Evolutionary conservation across 2,113 vertebrate genomes (phyloP), one percentile per base, ranked within the genome.

Genomic region (Pica pica): DNA sequence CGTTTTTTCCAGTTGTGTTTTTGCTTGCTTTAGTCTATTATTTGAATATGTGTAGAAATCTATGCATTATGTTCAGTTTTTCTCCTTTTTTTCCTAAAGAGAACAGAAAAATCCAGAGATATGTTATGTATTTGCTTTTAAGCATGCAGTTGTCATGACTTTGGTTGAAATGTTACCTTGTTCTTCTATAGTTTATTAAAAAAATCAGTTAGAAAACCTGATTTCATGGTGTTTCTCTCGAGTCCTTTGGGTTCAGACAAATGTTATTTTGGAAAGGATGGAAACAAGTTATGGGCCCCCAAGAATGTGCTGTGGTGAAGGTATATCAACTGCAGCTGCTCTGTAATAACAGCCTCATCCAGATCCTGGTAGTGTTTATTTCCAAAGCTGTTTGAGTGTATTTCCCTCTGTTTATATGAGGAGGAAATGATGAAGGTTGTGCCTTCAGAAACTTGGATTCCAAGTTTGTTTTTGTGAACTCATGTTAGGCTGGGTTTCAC

Each of bases 131-230:
- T 85, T 75, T 93, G 67, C 93, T 91, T 89, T 91, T 83, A 87
- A 95, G 94, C 96, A 96, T 95, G 93, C 93, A 87, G 70, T 77
- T 96, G 81, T 95, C 81, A 91, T 94, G 87, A 87, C 70, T 89
- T 94, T 7, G 67, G 81, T 91, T 95, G 93, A 93, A 89, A 93
- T 96, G 93, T 93, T 96, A 89, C 1, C 67, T 87, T 87, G 93
- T 95, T 96, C 95, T 95, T 87, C 95, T 95, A 42, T 93, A 97
- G 95, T 96, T 97, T 95, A 97, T 97, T 97, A 95, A 97, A 97
- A 94, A 94, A 94, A 85, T 18, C 31, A 26, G 60, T 90, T 92
- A 93, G 94, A 93, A 95, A 96, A 96, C 30, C 56, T 41, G 60
- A 92, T 90, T 93, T 70, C 41, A 28, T 50, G 87, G 74, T 28